Conservation (phyloP, 2,888 invertebrate species). For the Synanthedon vespiformis region DNA sequence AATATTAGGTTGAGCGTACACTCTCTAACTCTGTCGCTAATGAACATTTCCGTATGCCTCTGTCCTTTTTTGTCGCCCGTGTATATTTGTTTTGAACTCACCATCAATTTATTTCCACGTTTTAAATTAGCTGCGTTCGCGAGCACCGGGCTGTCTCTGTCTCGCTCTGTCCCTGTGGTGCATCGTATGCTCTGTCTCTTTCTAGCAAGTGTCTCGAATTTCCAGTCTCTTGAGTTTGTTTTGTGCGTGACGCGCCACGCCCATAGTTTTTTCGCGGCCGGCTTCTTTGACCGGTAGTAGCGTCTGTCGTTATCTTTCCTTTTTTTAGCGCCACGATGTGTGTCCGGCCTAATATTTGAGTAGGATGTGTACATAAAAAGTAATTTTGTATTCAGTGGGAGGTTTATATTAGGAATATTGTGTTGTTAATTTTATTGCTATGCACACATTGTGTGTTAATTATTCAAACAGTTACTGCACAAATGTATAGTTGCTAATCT, state of each 20-base stretch:
- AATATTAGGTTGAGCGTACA: conserved; percentile 46
- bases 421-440: conserved; percentile 40
- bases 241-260: conserved; percentile 67
- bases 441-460: conserved; percentile 21
- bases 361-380: conserved; percentile 45
- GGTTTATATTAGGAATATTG: conserved; percentile 18
- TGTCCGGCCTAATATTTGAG: conserved; percentile 63
- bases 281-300: conserved; percentile 64
- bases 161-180: conserved; percentile 17
- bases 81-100: conserved; percentile 67
- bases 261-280: conserved; percentile 29
- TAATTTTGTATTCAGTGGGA: conserved; percentile 48
- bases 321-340: conserved; percentile 51
- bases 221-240: conserved; percentile 48
- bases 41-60: conserved; percentile 55
- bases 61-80: conserved; percentile 66
- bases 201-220: conserved; percentile 44
- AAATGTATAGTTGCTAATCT: too few species aligned
- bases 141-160: conserved; percentile 43
- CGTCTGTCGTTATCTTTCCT: conserved; percentile 46
- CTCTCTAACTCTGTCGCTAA: conserved; percentile 49
- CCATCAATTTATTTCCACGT: conserved; percentile 65
- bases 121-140: conserved; percentile 57
- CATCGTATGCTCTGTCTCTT: conserved; percentile 32
- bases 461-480: conserved; percentile 14